Conservation (phyloP, 2,888 invertebrate species). For the Leucophenga maculata region DNA sequence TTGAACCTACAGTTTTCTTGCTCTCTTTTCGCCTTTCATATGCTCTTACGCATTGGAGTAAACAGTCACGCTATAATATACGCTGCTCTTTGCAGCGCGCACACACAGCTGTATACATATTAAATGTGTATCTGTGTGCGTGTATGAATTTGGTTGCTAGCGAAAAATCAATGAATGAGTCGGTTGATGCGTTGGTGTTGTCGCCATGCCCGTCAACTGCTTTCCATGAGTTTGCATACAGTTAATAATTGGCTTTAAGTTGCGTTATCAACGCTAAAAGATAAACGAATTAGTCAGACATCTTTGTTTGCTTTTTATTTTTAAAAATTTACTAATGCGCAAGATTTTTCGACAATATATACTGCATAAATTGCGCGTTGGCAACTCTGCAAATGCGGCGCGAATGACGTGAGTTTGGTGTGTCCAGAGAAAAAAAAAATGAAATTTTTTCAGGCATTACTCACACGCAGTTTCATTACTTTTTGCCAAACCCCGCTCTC, state of each 20-base stretch:
- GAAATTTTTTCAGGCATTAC: conserved; percentile 6
- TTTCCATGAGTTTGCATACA: background rate
- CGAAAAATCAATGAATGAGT: conserved; percentile 73
- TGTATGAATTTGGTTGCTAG: conserved; percentile 36
- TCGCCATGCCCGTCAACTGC: conserved; percentile 25
- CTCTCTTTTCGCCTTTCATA: conserved; percentile 6
- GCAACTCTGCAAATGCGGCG: too few relatives aligned
- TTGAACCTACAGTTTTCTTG: background rate
- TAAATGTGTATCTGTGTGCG: conserved; percentile 23
- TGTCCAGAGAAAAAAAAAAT: background rate
- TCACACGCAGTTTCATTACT: conserved; percentile 1
- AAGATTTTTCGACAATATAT: too few relatives aligned
- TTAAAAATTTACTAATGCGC: too few relatives aligned
- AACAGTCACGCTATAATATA: conserved; percentile 9
- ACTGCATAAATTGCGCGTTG: too few relatives aligned
- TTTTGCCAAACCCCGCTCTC: background rate
- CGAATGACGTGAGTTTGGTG: background rate
- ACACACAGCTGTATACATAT: background rate
- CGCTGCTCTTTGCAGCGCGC: conserved; percentile 29
- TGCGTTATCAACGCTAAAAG: background rate
- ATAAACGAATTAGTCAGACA: background rate
- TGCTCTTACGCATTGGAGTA: background rate
- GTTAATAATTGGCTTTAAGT: too few relatives aligned
- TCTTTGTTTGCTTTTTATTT: too few relatives aligned
- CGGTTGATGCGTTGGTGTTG: conserved; percentile 60